Base-by-base conservation (phyloP, 2,888 invertebrate genomes). In the Pristionchus entomophagus region DNA sequence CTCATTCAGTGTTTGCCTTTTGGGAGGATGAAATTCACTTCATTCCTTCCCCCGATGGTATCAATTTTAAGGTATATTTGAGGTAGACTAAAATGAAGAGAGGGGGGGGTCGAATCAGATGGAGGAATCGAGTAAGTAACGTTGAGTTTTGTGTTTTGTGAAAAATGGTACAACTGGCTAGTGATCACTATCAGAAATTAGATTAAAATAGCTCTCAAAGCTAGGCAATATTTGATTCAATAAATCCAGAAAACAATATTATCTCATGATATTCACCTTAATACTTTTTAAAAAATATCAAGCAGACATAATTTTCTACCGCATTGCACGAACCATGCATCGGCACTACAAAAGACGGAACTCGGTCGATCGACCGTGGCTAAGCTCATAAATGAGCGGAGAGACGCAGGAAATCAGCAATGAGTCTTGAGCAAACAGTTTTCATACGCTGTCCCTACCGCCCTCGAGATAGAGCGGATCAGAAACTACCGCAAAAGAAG, bases 351-450 rank as follows among this genome's bases (percentile, higher is more conserved):
- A 73, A 73, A 73, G 73, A 29, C 73, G 73, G 73, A 73, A 45
- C 38, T 73, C 26, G 6, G 41, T 73, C 73, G 73, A 73, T 73
- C 73, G 73, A 73, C 73, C 73, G 73, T 73, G 26, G 73, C 73
- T 73, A 73, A 73, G 73, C 73, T 73, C 73, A 73, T 73, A 73
- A 73, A 73, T 45, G 73, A 73, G 41, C 73, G 41, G 41, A 73
- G 73, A 41, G 45, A 41, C 8, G 26, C 1, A 35, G 41, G 73
- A 73, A 73, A 45, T 45, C 38, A 73, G 73, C 73, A 73, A 73
- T 73, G 41, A 73, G 41, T 73, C 73, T 73, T 45, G 73, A 41
- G 73, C 73, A 73, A 73, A 73, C 73, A 73, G 73, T 73, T 73
- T 73, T 41, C 73, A n/a, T 41, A 73, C 41, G n/a, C 38, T 17